phyloP scores from a whole-genome alignment of 1,140 invertebrate species.

The Platyura marginata region DNA sequence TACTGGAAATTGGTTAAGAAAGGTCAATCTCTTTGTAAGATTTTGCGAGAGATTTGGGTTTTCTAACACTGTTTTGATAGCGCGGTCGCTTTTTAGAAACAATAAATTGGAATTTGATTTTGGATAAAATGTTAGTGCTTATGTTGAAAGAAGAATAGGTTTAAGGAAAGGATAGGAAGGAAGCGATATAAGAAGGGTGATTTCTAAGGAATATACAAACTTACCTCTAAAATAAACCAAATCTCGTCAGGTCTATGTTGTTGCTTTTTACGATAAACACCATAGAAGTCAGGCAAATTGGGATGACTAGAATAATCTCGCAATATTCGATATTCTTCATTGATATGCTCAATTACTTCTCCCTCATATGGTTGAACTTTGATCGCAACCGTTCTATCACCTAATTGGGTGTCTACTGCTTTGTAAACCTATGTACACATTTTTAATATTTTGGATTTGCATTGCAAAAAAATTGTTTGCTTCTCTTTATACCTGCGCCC shows the following conservation, averaged over 20 bases:
- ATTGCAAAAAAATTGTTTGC: neutral
- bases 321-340: conserved; percentile 72
- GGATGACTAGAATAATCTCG: conserved; percentile 55
- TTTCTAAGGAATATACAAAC: no score
- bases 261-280: conserved; percentile 50
- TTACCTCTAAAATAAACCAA: conserved; percentile 82
- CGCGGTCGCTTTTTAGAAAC: no score
- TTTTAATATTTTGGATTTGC: neutral
- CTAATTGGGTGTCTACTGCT: conserved; percentile 50
- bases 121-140: no score
- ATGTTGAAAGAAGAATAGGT: no score
- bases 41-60: no score
- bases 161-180: no score
- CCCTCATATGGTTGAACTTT: conserved; percentile 60
- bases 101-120: no score
- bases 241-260: conserved; percentile 45
- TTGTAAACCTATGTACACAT: conserved; percentile 36
- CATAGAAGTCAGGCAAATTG: conserved; percentile 72
- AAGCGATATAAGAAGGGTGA: no score
- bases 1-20: conserved; percentile 32
- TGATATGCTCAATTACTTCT: conserved; percentile 47
- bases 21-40: no score
- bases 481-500: conserved; percentile 31
- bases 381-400: conserved; percentile 53
- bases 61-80: no score